Percentiles rank a stretch among this genome's conserved stretches.
phyloP scores from a whole-genome alignment of 2,888 invertebrate species.

The Camptogramma bilineatum region DNA sequence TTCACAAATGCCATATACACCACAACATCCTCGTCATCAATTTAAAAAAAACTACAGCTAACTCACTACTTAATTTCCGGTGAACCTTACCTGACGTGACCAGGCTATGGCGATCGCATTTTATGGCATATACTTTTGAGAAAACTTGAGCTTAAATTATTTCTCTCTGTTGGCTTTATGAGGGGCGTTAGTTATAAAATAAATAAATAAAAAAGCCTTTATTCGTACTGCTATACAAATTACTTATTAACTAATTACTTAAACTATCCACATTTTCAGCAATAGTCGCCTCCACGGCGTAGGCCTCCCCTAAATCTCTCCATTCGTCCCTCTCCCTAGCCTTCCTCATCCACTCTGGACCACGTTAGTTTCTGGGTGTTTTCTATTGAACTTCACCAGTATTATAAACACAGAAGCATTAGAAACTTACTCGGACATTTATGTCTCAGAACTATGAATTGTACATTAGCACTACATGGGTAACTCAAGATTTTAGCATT shows the following conservation, averaged over 20 bases:
- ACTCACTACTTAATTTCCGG: neutral
- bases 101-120: neutral
- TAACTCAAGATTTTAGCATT: neutral
- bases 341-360: too few relatives aligned
- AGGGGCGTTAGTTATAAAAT: neutral
- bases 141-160: neutral
- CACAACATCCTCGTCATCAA: neutral
- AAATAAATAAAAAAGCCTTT: too few relatives aligned
- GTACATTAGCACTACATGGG: neutral
- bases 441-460: neutral
- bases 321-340: too few relatives aligned
- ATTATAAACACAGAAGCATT: neutral
- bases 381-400: neutral
- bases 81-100: neutral
- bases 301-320: too few relatives aligned
- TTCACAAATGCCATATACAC: neutral
- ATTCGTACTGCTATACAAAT: too few relatives aligned
- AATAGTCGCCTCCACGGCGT: too few relatives aligned
- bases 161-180: neutral
- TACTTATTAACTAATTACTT: too few relatives aligned
- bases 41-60: neutral
- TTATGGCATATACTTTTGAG: neutral
- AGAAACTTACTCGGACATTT: neutral
- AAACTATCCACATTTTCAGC: too few relatives aligned
- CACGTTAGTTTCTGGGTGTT: neutral